These are phyloP conservation scores for Zosterops pallidus DNA, from an alignment of 2,113 vertebrate species.

Conservation along the genomic window DNA sequence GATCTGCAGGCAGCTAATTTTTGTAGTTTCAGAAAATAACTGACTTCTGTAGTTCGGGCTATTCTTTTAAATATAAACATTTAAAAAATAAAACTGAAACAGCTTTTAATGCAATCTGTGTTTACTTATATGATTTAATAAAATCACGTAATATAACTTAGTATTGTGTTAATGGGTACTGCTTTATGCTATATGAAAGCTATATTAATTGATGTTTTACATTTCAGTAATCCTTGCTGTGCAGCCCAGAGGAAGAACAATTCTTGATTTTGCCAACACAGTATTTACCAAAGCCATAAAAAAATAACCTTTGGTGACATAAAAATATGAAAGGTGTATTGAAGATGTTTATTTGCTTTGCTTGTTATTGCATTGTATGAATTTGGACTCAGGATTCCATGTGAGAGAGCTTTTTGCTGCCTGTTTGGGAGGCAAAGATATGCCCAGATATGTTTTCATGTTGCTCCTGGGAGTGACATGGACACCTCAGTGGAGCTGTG, in stretches of 20 bases:
- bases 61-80: conserved; percentile 65
- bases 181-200: conserved; percentile 62
- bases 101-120: conserved; percentile 78
- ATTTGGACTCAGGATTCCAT: background rate
- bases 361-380: background rate
- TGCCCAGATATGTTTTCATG: background rate
- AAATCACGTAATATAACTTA: conserved; percentile 73
- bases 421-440: background rate
- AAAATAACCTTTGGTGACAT: background rate
- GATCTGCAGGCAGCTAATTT: conserved; percentile 70
- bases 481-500: background rate
- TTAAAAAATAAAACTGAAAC: conserved; percentile 70
- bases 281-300: background rate
- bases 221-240: conserved; percentile 42
- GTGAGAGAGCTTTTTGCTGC: background rate
- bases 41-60: conserved; percentile 53
- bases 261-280: background rate
- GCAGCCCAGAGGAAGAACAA: conserved; percentile 19
- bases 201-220: conserved; percentile 38
- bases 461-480: background rate
- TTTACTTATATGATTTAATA: conserved; percentile 73
- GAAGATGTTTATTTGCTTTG: background rate
- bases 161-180: conserved; percentile 70
- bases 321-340: background rate
- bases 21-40: conserved; percentile 61